Evolutionary conservation across 2,888 invertebrate genomes (phyloP).

Genomic region (Homarus gammarus): DNA sequence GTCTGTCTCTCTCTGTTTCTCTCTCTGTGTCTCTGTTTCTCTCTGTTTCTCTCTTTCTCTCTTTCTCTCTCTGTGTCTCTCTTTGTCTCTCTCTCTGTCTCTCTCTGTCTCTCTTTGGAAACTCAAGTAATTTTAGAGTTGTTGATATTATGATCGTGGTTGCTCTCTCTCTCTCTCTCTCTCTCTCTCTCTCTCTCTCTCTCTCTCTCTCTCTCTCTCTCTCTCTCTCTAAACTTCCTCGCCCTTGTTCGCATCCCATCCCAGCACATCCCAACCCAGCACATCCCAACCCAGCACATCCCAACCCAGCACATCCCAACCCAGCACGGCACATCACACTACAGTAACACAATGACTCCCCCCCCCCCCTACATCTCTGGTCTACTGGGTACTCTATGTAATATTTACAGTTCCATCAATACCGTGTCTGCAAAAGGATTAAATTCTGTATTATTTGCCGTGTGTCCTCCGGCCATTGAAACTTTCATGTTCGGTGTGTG

Average conservation of each 20-base stretch:
- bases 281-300: too few species aligned
- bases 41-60: too few species aligned
- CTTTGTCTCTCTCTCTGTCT: too few species aligned
- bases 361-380: background rate
- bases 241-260: too few species aligned
- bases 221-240: background rate
- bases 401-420: conserved; percentile 55
- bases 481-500: conserved; percentile 41
- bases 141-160: background rate
- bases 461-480: conserved; percentile 41
- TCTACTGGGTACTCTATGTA: conserved; percentile 7
- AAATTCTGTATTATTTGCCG: conserved; percentile 59
- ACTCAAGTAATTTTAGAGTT: background rate
- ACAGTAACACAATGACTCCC: background rate
- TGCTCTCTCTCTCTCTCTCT: too few species aligned
- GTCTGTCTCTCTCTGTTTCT: too few species aligned
- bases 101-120: too few species aligned
- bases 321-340: too few species aligned
- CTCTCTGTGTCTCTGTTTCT: too few species aligned
- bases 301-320: too few species aligned
- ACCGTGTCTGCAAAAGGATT: conserved; percentile 46
- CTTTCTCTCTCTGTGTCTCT: too few species aligned
- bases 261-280: too few species aligned
- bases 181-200: background rate
- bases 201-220: background rate